These are phyloP conservation scores for Onychorhynchus coronatus DNA, from an alignment of 2,113 vertebrate species.

Conservation along the genomic window DNA sequence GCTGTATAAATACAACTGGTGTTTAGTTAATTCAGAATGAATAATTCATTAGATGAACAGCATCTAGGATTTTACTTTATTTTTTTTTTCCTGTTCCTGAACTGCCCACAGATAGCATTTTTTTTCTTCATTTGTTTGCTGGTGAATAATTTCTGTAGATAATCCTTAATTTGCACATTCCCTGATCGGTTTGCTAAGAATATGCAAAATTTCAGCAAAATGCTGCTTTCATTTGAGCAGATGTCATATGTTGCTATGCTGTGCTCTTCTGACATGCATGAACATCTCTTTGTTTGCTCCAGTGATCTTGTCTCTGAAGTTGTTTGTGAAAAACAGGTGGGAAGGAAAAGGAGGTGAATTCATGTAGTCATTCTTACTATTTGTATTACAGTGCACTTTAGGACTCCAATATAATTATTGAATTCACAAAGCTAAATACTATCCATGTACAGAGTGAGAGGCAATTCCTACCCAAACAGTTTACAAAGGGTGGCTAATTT, in stretches of 20 bases:
- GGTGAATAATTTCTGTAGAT: not conserved
- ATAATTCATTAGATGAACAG: constrained; percentile 26
- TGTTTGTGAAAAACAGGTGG: not conserved
- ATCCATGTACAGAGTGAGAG: not conserved
- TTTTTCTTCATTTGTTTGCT: not conserved
- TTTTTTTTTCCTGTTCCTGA: not conserved
- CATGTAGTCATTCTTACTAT: not conserved
- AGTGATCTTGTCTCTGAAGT: not conserved
- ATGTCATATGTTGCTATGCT: not conserved
- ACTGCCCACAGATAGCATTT: not conserved
- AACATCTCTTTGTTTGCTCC: not conserved
- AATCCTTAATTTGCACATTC: not conserved
- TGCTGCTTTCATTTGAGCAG: not conserved
- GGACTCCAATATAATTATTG: not conserved
- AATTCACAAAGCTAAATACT: not conserved
- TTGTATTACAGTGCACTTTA: not conserved
- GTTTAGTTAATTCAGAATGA: not conserved
- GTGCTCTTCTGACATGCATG: not conserved
- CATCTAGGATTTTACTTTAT: not conserved
- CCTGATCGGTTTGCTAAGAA: not conserved
- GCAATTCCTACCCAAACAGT: not conserved
- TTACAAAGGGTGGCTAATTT: not conserved
- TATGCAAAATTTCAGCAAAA: not conserved
- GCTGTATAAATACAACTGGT: not conserved
- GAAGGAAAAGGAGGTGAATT: not conserved